phyloP scores from a whole-genome alignment of 1,140 invertebrate species.

The Caenorhabditis remanei region DNA sequence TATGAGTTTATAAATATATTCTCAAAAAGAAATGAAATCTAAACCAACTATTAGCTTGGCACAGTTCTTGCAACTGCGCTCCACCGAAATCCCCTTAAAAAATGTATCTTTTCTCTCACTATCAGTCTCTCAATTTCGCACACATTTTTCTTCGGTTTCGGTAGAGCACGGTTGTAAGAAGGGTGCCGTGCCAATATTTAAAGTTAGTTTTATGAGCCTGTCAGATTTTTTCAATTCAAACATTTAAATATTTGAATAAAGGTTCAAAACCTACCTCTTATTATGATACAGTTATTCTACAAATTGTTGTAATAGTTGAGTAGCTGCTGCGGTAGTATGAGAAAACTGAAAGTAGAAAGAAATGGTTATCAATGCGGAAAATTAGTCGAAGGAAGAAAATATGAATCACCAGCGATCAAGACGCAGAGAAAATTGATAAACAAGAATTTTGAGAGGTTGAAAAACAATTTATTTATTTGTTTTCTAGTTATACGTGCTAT shows the following conservation, averaged over 20 bases:
- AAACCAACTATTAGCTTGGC: too few relatives aligned
- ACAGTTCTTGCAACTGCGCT: too few relatives aligned
- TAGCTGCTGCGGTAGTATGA: neutral
- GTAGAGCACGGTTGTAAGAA: too few relatives aligned
- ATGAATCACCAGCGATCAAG: slow-evolving; percentile 53
- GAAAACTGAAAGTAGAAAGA: slow-evolving; percentile 28
- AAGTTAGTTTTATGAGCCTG: neutral
- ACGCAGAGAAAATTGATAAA: slow-evolving; percentile 55
- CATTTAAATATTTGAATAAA: too few relatives aligned
- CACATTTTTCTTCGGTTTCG: too few relatives aligned
- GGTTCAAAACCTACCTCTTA: neutral
- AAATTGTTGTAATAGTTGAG: neutral
- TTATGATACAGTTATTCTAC: neutral
- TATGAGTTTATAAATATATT: too few relatives aligned
- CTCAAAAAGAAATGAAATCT: too few relatives aligned
- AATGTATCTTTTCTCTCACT: too few relatives aligned
- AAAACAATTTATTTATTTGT: slow-evolving; percentile 47
- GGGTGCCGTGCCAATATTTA: too few relatives aligned
- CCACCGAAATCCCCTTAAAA: too few relatives aligned
- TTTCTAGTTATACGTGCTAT: neutral
- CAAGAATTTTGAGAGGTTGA: neutral
- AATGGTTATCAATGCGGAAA: neutral
- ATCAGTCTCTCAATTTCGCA: too few relatives aligned
- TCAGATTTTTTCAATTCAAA: neutral
- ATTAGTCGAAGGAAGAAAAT: neutral